A percentile compares a stretch with the other conserved stretches of the same genome.
Conservation (phyloP, 2,113 vertebrate species). For the Trochalopteron elliotii region DNA sequence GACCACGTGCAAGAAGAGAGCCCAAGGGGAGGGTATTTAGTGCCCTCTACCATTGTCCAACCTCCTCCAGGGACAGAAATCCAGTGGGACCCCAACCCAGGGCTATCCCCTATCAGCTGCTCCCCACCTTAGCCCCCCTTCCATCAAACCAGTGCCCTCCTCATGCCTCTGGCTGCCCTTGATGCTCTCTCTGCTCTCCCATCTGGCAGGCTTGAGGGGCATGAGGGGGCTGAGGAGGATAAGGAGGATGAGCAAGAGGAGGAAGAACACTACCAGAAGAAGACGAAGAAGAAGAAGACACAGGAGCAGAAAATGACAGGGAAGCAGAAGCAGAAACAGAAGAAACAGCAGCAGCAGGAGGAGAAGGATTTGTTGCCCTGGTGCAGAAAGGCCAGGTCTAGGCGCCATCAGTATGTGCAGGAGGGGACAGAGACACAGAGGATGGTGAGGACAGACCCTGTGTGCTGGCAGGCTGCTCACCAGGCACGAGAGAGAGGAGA, state of each 20-base stretch:
- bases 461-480: neutral
- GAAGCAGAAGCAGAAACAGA: neutral
- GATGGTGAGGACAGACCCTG: slow-evolving; percentile 1
- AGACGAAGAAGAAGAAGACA: neutral
- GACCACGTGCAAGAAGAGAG: neutral
- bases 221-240: neutral
- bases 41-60: neutral
- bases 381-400: fast-evolving
- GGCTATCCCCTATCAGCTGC: neutral
- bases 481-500: neutral
- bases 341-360: slow-evolving; percentile 12
- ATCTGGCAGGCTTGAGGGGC: slow-evolving; percentile 51
- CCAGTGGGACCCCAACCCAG: neutral
- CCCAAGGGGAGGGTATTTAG: neutral
- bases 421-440: neutral
- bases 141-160: neutral
- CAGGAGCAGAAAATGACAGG: neutral
- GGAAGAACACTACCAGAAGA: neutral
- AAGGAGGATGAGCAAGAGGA: neutral
- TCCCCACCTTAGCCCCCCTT: neutral
- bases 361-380: slow-evolving; percentile 57
- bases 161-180: neutral
- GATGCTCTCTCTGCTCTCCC: neutral
- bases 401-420: fast-evolving
- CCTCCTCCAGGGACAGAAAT: neutral